phyloP scores from a whole-genome alignment of 2,113 vertebrate genomes.

The Baryphthengus martii region DNA sequence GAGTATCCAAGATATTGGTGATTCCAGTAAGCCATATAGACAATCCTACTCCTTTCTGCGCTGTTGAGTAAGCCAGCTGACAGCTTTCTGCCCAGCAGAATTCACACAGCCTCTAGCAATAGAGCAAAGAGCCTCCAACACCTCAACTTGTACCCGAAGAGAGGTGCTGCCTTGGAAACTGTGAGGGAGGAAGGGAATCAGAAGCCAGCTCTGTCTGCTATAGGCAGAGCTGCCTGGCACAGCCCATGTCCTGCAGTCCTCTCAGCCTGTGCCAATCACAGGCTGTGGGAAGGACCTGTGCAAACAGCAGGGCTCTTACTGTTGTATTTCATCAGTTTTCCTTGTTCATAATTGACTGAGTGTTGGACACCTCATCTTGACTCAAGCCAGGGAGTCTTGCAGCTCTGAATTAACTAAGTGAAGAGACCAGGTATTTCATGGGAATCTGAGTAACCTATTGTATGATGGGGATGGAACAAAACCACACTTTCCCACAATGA shows the following conservation, averaged over 20 bases:
- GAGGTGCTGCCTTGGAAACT: neutral
- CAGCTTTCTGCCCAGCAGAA: neutral
- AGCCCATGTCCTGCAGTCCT: neutral
- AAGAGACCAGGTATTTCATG: neutral
- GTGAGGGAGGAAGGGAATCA: neutral
- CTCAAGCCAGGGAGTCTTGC: neutral
- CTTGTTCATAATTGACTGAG: neutral
- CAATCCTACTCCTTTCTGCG: neutral
- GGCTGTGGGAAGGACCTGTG: neutral
- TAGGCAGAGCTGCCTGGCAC: neutral
- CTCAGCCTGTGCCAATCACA: accelerated
- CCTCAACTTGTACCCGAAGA: neutral
- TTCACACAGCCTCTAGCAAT: neutral
- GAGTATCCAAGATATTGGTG: neutral
- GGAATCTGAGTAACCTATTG: neutral
- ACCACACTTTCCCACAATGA: neutral
- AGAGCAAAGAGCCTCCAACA: neutral
- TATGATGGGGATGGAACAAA: accelerated
- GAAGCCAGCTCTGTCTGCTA: neutral
- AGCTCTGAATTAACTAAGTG: neutral
- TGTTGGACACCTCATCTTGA: neutral
- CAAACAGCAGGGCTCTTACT: neutral
- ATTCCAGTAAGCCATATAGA: neutral
- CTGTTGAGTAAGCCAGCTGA: neutral
- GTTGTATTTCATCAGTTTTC: accelerated